Conservation (phyloP, 23 tunicate species). For the Ascidia mentula region DNA sequence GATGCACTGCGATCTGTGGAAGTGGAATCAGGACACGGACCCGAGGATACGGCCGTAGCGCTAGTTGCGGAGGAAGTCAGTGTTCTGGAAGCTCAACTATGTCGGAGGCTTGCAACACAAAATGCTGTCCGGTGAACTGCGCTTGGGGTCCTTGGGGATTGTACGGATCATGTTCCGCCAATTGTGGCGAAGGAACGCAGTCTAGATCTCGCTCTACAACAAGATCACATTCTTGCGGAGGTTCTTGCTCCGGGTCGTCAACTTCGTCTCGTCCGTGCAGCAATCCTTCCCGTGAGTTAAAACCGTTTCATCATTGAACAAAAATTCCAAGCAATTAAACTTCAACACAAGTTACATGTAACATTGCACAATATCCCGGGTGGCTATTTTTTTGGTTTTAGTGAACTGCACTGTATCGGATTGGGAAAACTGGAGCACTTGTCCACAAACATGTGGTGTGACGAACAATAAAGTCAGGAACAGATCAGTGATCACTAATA, state of each 20-base stretch:
- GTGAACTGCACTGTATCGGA: too few relatives aligned
- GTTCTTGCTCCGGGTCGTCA: constrained; percentile 25
- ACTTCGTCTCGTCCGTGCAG: constrained; percentile 31
- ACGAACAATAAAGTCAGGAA: too few relatives aligned
- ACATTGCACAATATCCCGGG: too few relatives aligned
- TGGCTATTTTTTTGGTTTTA: too few relatives aligned
- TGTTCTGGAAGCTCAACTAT: constrained; percentile 14
- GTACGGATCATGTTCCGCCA: constrained; percentile 24
- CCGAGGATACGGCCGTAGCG: constrained; percentile 11
- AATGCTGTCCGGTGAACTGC: constrained; percentile 50
- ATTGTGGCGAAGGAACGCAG: constrained; percentile 44
- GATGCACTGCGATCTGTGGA: constrained; percentile 31
- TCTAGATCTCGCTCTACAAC: constrained; percentile 8
- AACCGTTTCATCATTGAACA: too few relatives aligned
- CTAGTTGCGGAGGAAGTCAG: constrained; percentile 30
- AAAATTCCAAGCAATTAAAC: too few relatives aligned
- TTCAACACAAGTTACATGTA: too few relatives aligned
- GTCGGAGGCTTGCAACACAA: constrained; percentile 26
- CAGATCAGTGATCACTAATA: too few relatives aligned
- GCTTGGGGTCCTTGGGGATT: constrained; percentile 40
- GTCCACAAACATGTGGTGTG: too few relatives aligned
- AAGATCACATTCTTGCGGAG: constrained; percentile 24
- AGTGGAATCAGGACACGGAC: constrained; percentile 31
- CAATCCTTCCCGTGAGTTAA: too few relatives aligned
- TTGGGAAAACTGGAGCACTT: too few relatives aligned